Evolutionary conservation across 2,888 invertebrate genomes (phyloP).

Genomic region (Caenorhabditis sp.): DNA sequence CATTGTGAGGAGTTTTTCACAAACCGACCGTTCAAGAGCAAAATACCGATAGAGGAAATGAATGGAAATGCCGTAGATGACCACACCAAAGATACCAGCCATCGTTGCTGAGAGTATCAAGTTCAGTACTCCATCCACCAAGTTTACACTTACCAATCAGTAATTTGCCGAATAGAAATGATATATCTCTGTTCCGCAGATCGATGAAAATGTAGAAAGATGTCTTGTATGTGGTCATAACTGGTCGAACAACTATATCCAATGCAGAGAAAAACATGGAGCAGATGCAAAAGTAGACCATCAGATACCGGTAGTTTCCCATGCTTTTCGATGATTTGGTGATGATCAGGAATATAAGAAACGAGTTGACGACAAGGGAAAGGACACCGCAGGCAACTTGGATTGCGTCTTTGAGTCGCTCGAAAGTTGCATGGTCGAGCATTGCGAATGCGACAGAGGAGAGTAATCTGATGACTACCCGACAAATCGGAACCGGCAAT

Average conservation of each 20-base stretch:
- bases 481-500: too few species aligned
- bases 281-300: constrained; percentile 48
- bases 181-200: constrained; percentile 11
- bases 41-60: constrained; percentile 55
- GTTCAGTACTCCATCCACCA: too few species aligned
- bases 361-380: constrained; percentile 20
- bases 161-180: background rate
- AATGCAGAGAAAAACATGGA: constrained; percentile 47
- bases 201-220: constrained; percentile 51
- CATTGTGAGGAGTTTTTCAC: too few species aligned
- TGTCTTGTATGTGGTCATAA: constrained; percentile 30
- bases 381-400: constrained; percentile 25
- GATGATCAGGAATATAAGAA: constrained; percentile 43
- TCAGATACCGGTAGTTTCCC: constrained; percentile 52
- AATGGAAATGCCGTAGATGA: constrained; percentile 41
- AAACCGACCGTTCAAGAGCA: constrained; percentile 28
- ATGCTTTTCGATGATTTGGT: constrained; percentile 57
- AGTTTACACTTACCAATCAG: constrained; percentile 24
- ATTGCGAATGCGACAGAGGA: too few species aligned
- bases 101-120: constrained; percentile 33
- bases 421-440: too few species aligned
- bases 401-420: background rate
- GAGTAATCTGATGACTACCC: too few species aligned
- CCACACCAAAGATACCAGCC: constrained; percentile 55
- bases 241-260: constrained; percentile 37